Evolutionary conservation across 2,797 vertebrate genomes (phyloP).

Genomic region (Pterois miles): DNA sequence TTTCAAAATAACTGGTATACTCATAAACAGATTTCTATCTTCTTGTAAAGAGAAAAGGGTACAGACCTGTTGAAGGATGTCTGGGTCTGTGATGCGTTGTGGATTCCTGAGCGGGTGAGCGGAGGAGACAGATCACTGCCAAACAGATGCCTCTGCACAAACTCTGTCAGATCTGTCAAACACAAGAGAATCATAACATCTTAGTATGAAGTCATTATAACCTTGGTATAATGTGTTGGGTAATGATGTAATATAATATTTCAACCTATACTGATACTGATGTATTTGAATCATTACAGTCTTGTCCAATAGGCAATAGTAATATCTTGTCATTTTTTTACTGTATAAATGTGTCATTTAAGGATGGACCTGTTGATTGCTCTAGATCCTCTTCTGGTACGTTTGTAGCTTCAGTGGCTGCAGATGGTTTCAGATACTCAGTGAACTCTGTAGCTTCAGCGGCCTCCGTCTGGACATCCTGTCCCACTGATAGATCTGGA

Average conservation of each 20-base stretch:
- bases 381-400: conserved; percentile 47
- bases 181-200: not conserved
- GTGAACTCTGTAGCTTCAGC: conserved; percentile 21
- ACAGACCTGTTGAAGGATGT: conserved; percentile 67
- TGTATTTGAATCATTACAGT: not conserved
- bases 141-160: conserved; percentile 77
- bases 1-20: not conserved
- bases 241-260: not conserved
- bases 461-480: conserved; percentile 25
- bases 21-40: not conserved
- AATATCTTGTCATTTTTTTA: not conserved
- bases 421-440: conserved; percentile 25
- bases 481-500: conserved; percentile 9
- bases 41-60: not conserved
- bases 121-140: conserved; percentile 62
- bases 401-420: conserved; percentile 20
- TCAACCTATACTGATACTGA: not conserved
- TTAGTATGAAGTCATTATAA: not conserved
- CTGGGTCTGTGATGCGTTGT: conserved; percentile 52
- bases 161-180: conserved; percentile 79
- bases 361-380: conserved; percentile 54
- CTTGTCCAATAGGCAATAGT: not conserved
- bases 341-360: not conserved
- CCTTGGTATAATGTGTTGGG: not conserved
- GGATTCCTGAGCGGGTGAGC: conserved; percentile 74